phyloP scores from a whole-genome alignment of 2,888 invertebrate genomes.

The Drosophila atripex region DNA sequence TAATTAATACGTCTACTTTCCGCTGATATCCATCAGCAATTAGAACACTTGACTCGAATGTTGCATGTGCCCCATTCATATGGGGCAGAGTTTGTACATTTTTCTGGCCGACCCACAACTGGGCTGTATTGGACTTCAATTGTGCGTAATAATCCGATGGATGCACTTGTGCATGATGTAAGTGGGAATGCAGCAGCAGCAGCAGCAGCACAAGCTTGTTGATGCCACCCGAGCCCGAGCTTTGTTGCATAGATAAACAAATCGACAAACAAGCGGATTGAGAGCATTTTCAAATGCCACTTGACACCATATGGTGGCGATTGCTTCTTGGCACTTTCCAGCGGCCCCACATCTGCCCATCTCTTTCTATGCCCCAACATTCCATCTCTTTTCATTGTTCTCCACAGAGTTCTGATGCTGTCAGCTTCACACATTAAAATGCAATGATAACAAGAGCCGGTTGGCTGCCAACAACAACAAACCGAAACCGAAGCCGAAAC shows the following conservation, averaged over 20 bases:
- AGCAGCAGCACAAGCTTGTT: no score
- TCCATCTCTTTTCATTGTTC: no score
- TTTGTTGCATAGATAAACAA: constrained; percentile 63
- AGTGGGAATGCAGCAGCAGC: constrained; percentile 12
- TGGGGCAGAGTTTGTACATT: background rate
- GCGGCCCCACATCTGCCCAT: no score
- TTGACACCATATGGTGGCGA: constrained; percentile 73
- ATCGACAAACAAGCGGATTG: constrained; percentile 60
- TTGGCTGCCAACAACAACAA: constrained; percentile 47
- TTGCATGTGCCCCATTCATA: no score
- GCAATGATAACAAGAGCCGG: constrained; percentile 72
- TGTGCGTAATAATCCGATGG: constrained; percentile 42
- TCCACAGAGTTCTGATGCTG: constrained; percentile 32
- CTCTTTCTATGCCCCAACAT: no score
- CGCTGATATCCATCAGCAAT: background rate
- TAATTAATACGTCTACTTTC: background rate
- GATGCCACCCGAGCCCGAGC: constrained; percentile 22
- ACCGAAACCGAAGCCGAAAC: no score
- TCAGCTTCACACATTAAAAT: constrained; percentile 77
- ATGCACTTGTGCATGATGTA: constrained; percentile 23
- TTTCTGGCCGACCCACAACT: constrained; percentile 29
- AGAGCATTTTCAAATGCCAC: constrained; percentile 78
- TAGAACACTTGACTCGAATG: no score
- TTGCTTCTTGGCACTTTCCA: constrained; percentile 44
- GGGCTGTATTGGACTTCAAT: constrained; percentile 30